These are phyloP conservation scores for Synergus laeviventris DNA, from an alignment of 2,888 invertebrate genomes.

Conservation along the genomic window DNA sequence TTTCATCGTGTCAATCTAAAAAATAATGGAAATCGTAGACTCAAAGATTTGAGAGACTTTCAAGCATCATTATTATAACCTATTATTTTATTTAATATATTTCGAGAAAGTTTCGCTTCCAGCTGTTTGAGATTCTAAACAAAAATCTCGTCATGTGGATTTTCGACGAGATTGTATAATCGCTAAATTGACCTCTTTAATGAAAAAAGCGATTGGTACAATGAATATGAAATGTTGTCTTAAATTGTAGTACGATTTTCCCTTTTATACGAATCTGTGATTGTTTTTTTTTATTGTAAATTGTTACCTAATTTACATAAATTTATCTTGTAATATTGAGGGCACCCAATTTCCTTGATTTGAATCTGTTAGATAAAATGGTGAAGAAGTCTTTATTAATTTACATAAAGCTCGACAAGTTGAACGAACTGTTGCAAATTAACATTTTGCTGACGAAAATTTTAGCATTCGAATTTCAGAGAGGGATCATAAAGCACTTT, in stretches of 20 bases:
- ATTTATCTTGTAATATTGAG: not conserved
- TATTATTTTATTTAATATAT: not conserved
- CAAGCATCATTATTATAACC: not conserved
- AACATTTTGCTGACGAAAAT: not conserved
- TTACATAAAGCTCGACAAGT: not conserved
- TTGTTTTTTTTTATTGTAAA: too few species aligned
- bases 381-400: not conserved
- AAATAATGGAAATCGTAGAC: not conserved
- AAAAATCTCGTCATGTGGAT: not conserved
- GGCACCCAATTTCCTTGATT: not conserved
- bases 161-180: not conserved
- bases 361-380: not conserved
- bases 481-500: not conserved
- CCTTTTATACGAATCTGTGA: too few species aligned
- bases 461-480: slow-evolving; percentile 8
- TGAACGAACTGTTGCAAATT: not conserved
- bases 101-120: not conserved
- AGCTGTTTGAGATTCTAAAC: not conserved
- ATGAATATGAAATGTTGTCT: not conserved
- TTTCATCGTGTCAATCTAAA: not conserved
- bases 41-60: not conserved
- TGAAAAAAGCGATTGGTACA: not conserved
- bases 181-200: not conserved
- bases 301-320: not conserved
- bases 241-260: too few species aligned